These are phyloP conservation scores for Meloidogyne hapla DNA, from an alignment of 1,140 invertebrate genomes.

Conservation along the genomic window DNA sequence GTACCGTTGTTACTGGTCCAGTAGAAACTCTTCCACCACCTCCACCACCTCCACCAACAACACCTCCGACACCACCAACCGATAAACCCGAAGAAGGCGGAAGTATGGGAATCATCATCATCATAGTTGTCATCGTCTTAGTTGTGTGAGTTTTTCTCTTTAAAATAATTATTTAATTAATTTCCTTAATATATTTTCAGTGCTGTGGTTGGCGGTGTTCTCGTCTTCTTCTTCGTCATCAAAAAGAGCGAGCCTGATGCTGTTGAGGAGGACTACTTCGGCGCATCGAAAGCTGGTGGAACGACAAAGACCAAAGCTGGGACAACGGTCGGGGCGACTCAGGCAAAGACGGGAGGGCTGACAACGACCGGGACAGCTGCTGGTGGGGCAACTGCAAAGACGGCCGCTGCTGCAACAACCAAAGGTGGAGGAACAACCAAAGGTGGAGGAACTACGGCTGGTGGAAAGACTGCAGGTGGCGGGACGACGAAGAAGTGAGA, in stretches of 20 bases:
- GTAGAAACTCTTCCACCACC: neutral
- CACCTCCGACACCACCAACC: too few relatives aligned
- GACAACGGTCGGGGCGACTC: neutral
- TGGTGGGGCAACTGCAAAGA: neutral
- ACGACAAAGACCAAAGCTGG: neutral
- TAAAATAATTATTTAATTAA: neutral
- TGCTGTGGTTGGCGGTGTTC: neutral
- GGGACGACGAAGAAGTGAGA: conserved; percentile 4
- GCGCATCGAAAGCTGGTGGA: neutral
- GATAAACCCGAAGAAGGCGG: neutral
- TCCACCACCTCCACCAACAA: neutral
- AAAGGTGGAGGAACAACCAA: neutral
- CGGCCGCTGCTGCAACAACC: neutral
- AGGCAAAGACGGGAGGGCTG: conserved; percentile 1
- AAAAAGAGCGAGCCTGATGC: neutral
- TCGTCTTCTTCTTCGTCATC: neutral
- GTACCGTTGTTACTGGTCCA: neutral
- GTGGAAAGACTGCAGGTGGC: neutral
- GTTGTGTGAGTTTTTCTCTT: neutral
- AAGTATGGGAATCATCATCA: neutral
- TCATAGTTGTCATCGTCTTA: neutral
- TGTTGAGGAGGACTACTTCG: neutral
- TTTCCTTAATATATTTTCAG: neutral
- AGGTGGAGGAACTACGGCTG: neutral
- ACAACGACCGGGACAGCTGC: neutral